Evolutionary conservation across 2,797 vertebrate genomes (phyloP).

Genomic region (Gadopsis marmoratus): DNA sequence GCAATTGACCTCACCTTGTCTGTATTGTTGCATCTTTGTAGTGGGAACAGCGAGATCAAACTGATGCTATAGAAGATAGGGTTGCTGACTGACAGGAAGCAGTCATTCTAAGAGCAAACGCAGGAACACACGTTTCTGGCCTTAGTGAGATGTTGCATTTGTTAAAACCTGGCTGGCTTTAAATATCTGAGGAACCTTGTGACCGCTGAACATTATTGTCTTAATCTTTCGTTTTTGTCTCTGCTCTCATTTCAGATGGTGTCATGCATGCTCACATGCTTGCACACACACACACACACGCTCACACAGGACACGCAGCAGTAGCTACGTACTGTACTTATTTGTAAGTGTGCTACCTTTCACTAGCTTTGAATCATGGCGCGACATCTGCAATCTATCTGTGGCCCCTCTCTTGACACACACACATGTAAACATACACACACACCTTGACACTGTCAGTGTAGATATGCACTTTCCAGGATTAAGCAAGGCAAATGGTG

Average conservation of each 20-base stretch:
- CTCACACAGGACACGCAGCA: neutral
- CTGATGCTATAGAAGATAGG: slow-evolving; percentile 23
- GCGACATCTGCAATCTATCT: slow-evolving; percentile 5
- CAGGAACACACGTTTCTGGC: slow-evolving; percentile 36
- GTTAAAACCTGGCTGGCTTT: slow-evolving; percentile 17
- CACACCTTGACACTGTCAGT: slow-evolving; percentile 53
- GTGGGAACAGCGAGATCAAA: slow-evolving; percentile 24
- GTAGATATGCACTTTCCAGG: slow-evolving; percentile 80
- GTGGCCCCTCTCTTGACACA: slow-evolving; percentile 9
- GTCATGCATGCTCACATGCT: neutral
- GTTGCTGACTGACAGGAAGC: slow-evolving; percentile 2
- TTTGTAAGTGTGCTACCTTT: slow-evolving; percentile 31
- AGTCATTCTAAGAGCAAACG: slow-evolving; percentile 23
- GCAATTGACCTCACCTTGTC: slow-evolving; percentile 29
- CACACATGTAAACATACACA: slow-evolving; percentile 21
- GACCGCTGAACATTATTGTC: neutral
- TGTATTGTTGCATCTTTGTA: slow-evolving; percentile 25
- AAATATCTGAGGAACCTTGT: slow-evolving; percentile 23
- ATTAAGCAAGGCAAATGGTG: slow-evolving; percentile 83
- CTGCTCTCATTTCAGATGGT: neutral
- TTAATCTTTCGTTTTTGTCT: neutral
- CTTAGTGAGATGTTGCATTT: slow-evolving; percentile 16
- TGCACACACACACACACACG: slow-evolving; percentile 1
- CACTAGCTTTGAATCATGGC: slow-evolving; percentile 21
- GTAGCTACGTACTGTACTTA: neutral